phyloP scores from a whole-genome alignment of 2,888 invertebrate genomes.

The Litoditis marina region DNA sequence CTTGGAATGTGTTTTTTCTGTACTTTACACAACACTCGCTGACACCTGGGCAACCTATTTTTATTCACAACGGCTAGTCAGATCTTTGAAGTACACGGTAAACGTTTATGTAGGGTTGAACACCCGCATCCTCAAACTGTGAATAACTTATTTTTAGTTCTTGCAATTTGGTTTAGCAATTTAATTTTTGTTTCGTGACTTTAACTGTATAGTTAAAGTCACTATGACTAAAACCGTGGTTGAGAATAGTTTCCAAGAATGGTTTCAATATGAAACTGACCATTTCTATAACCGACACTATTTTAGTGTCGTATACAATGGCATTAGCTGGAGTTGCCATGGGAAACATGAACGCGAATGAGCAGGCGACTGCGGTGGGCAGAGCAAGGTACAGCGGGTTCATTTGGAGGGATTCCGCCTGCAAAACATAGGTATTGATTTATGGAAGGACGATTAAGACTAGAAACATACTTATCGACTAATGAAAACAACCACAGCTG shows the following conservation, averaged over 20 bases:
- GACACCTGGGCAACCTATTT: too few relatives aligned
- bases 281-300: constrained; percentile 27
- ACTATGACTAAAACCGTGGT: background rate
- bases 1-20: background rate
- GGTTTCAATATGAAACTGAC: constrained; percentile 11
- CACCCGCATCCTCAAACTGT: background rate
- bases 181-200: background rate
- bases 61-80: too few relatives aligned
- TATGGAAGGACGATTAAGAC: background rate
- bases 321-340: constrained; percentile 64
- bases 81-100: too few relatives aligned
- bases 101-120: too few relatives aligned
- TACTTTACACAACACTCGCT: background rate
- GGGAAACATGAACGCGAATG: constrained; percentile 12
- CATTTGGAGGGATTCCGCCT: constrained; percentile 50
- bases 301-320: constrained; percentile 62
- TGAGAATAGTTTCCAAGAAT: background rate
- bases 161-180: background rate
- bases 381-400: constrained; percentile 9
- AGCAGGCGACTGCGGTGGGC: too few relatives aligned
- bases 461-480: background rate
- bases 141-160: background rate
- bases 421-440: too few relatives aligned
- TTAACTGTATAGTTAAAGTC: background rate
- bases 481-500: too few relatives aligned